Base-by-base conservation (phyloP, 1,140 invertebrate genomes). In the Drosophila insularis region DNA sequence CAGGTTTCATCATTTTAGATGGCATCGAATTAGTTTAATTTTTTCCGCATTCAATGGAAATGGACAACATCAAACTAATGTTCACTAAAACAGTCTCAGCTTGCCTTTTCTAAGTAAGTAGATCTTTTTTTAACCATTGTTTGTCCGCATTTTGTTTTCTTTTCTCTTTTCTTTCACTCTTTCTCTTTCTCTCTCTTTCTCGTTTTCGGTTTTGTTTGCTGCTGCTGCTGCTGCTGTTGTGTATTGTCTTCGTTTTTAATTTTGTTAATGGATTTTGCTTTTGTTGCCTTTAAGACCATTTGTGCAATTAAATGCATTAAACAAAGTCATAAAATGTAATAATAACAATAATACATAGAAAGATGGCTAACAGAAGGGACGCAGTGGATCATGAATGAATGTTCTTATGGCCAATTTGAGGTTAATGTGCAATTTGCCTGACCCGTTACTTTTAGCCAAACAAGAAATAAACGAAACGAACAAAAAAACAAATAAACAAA, bases 281-380 rank as follows among this genome's bases (percentile, higher is more conserved):
- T 81, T 78, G 70, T 70, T 61, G 61, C 56, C 56, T 59, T 50
- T 21, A 21, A 11, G 56, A 46, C 63, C 55, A 74, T 63, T 65
- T 63, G 75, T 63, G 75, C 69, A 78, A 86, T 86, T 74, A 87
- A 89, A 84, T 79, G 84, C 71, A 84, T 89, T 72, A 73, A 64
- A 64, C 59, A 67, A 64, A 81, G 67, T 43, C 74, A 71, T 86
- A 71, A 79, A 86, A 77, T 68, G 10, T 77, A 59, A 68, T 65
- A 78, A 81, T 67, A 58, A 61, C 62, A 79, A 69, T 77, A 68
- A 70, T 78, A 62, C 43, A 46, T 55, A 43, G 62, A 53, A 32
- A 58, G 40, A 59, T 59, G 58, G 58, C 58, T 10, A 50, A 50
- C 43, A 50, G 19, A 50, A 50, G 43, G 43, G 17, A 50, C n/a